Evolutionary conservation across 2,797 vertebrate species (phyloP), one percentile per base, ranked within the genome.

Genomic region (Remorina albescens): DNA sequence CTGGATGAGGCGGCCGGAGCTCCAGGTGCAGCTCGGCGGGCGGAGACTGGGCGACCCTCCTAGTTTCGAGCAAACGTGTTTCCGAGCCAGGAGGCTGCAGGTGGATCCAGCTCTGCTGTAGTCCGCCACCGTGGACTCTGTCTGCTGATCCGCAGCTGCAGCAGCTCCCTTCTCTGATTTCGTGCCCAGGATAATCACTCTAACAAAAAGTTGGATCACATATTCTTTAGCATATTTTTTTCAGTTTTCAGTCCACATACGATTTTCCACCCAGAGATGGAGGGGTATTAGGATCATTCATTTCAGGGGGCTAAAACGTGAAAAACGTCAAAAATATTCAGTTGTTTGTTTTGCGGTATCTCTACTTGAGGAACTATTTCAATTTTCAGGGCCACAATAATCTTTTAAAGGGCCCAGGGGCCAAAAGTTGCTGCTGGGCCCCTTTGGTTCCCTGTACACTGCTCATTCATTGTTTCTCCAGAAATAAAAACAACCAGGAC

Each of bases 31-130:
- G 80, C 63, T 81, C 61, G 76, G 21, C 71, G 59, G 76, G 69
- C 66, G 71, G 71, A 65, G 76, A 64, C 81, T 78, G 87, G 87
- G 86, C 80, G 66, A 80, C 80, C 81, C 81, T 85, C 75, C 88
- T 89, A 90, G 91, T 94, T 89, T 94, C 87, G 91, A 86, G 76
- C 69, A 80, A 78, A 83, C 81, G 87, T 32, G 81, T 56, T 46
- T 44, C 28, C 18, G 54, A 72, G 65, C 28, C 56, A 67, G 62
- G 57, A 78, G 81, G 86, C 81, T 6, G 77, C 86, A 89, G 82
- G 86, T 90, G 83, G 42, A 36, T 26, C 5, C 53, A 16, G 59
- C 5, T 12, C 15, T 2, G 11, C 7, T 15, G 18, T 23, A 37
- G 5, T 18, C 30, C 30, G 3, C 30, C 30, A 30, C n/a, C n/a